These are phyloP conservation scores for Drosophila antonietae DNA, from an alignment of 2,888 invertebrate species.

Conservation along the genomic window DNA sequence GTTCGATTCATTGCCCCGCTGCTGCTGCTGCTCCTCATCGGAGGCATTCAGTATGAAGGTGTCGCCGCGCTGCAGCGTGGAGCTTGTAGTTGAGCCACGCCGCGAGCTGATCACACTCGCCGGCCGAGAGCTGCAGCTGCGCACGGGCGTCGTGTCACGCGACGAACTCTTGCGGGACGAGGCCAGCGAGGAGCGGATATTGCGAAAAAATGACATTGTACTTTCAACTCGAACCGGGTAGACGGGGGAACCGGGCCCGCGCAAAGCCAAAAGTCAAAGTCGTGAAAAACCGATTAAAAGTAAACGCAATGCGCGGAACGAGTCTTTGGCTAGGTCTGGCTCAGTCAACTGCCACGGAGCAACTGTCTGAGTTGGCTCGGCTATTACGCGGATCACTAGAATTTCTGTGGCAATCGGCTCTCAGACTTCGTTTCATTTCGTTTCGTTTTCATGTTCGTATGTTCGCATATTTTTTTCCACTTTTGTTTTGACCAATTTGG, in stretches of 20 bases:
- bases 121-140: conserved; percentile 66
- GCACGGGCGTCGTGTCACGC: conserved; percentile 82
- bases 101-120: conserved; percentile 73
- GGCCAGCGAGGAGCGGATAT: conserved; percentile 81
- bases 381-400: conserved; percentile 77
- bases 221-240: conserved; percentile 38
- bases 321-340: conserved; percentile 41
- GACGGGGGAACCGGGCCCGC: neutral
- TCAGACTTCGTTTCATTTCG: conserved; percentile 1
- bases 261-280: conserved; percentile 1
- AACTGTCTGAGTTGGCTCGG: conserved; percentile 60
- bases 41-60: conserved; percentile 82
- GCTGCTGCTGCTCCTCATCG: conserved; percentile 55
- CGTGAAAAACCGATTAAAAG: too few relatives aligned
- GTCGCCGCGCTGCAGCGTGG: conserved; percentile 81
- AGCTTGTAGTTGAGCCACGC: conserved; percentile 78
- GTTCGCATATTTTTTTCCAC: conserved; percentile 13
- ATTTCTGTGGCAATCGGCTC: conserved; percentile 54
- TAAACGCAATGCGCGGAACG: conserved; percentile 1
- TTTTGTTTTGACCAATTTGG: conserved; percentile 78
- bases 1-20: conserved; percentile 63
- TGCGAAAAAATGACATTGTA: conserved; percentile 83
- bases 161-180: conserved; percentile 78
- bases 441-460: neutral
- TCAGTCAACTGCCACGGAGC: conserved; percentile 65